These are phyloP conservation scores for Amaurobius ferox DNA, from an alignment of 2,888 invertebrate genomes.

Conservation along the genomic window DNA sequence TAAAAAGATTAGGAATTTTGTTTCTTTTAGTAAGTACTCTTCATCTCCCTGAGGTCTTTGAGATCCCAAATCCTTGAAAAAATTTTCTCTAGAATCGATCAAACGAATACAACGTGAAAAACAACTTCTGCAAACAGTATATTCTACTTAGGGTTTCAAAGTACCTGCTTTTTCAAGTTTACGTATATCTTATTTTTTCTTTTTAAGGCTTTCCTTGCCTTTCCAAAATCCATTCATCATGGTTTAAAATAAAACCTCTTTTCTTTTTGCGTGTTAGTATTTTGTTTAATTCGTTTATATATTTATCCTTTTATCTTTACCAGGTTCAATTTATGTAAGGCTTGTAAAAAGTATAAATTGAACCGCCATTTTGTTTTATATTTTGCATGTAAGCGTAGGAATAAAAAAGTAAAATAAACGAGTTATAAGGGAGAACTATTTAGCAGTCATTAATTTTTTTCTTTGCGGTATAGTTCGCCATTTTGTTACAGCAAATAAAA, in stretches of 20 bases:
- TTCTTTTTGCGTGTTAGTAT: not conserved
- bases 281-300: too few species aligned
- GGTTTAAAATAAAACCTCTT: not conserved
- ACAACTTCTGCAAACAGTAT: conserved; percentile 2
- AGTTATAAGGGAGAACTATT: too few species aligned
- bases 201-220: not conserved
- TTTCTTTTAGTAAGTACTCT: conserved; percentile 9
- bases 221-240: not conserved
- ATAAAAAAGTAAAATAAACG: too few species aligned
- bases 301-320: too few species aligned
- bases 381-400: too few species aligned
- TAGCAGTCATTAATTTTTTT: too few species aligned
- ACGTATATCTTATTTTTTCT: not conserved
- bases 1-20: not conserved
- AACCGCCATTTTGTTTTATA: too few species aligned
- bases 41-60: conserved; percentile 3
- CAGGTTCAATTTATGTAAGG: too few species aligned
- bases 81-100: not conserved
- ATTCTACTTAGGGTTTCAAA: not conserved
- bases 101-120: not conserved
- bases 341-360: too few species aligned
- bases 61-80: not conserved
- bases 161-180: not conserved
- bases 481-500: too few species aligned
- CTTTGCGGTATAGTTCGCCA: too few species aligned